These are phyloP conservation scores for Mixornis gularis DNA, from an alignment of 2,113 vertebrate species.

Conservation along the genomic window DNA sequence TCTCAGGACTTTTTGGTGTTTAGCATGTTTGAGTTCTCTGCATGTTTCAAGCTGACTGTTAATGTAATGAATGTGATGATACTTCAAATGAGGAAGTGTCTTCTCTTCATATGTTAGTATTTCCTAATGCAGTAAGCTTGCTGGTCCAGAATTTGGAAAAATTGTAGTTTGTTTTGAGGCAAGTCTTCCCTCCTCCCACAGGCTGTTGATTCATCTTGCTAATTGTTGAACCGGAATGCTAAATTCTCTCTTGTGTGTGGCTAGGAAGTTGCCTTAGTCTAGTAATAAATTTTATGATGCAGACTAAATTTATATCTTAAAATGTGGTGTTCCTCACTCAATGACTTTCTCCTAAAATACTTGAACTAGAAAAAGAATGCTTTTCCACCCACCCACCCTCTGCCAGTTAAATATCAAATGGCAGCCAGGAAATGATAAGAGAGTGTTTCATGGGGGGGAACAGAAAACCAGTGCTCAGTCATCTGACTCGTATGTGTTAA, in stretches of 20 bases:
- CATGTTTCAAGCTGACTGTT: neutral
- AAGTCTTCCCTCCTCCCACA: neutral
- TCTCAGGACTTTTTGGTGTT: neutral
- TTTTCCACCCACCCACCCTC: slow-evolving; percentile 33
- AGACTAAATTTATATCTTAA: neutral
- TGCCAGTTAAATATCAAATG: slow-evolving; percentile 43
- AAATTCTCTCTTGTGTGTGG: neutral
- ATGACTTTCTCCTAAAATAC: slow-evolving; percentile 35
- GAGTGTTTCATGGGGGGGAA: neutral
- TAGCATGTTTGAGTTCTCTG: neutral
- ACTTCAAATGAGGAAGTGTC: neutral
- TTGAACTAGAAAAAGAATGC: slow-evolving; percentile 23
- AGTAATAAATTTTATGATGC: slow-evolving; percentile 2
- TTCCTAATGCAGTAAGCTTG: neutral
- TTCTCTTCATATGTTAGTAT: neutral
- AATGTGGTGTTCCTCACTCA: neutral
- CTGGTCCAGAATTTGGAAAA: neutral
- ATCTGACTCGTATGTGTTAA: neutral
- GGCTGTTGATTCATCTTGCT: neutral
- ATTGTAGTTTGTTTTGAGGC: neutral
- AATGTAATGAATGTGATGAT: neutral
- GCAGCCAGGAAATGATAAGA: slow-evolving; percentile 28
- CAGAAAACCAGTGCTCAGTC: neutral
- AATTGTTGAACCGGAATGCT: neutral
- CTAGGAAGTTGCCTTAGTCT: slow-evolving; percentile 3